Evolutionary conservation across 92 coral and sea anemone species (phyloP), one percentile per base, ranked within the genome.

Genomic region (Palythoa caribaeorum): DNA sequence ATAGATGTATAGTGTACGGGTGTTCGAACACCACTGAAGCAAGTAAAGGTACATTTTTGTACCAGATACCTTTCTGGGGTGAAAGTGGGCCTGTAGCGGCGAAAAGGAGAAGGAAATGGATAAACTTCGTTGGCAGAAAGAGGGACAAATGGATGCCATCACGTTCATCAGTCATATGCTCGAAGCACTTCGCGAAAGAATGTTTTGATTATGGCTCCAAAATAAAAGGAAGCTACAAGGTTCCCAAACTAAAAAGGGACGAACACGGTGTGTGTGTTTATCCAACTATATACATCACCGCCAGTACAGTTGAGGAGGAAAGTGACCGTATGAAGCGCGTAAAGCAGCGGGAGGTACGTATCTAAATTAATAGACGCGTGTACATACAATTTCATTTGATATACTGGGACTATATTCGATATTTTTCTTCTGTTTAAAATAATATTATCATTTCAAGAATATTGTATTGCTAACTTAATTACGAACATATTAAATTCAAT

Each of bases 51-150:
- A 74, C 53, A 0, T 73, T 2, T 85, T 19, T 85, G 51, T 74
- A 85, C 76, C 71, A 85, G 73, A 85, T 73, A 85, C 89, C 83
- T 73, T 85, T 85, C 71, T 74, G 83, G 89, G 83, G 74, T 85
- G 83, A 85, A 0, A 85, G 51, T 51, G 48, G 54, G 83, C 84
- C 83, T 15, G 73, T 73, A 54, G 89, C 71, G 38, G n/a, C 83
- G 0, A 85, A 85, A 74, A 73, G 83, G 74, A 85, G 83, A 19
- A 74, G 35, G 55, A 39, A n/a, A 4, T 85, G 89, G 89, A 1
- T 73, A 48, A 85, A 8, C 8, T 85, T 85, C 88, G 70, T 85
- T 65, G 37, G 80, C 3, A 66, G 79, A 50, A 71, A 70, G 78
- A 66, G 88, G 71, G 88, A 71, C 88, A 84, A 84, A 84, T 85